Evolutionary conservation across 2,113 vertebrate genomes (phyloP).

Genomic region (Scomber colias): DNA sequence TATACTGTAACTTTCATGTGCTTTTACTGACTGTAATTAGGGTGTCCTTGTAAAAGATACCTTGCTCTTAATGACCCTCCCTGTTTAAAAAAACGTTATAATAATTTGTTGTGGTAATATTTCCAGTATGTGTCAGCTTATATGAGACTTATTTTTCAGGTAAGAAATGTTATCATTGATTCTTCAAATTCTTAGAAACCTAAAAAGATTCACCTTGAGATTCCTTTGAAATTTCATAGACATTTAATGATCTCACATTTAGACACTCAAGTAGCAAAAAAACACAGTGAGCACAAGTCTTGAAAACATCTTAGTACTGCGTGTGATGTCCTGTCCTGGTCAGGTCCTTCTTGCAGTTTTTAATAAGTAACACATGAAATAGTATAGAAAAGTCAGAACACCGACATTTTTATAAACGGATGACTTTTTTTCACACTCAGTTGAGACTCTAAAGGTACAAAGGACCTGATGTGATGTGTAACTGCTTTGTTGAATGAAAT

Average conservation of each 20-base stretch:
- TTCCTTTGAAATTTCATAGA: not conserved
- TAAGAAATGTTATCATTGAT: not conserved
- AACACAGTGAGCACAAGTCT: too few species aligned
- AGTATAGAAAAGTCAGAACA: not conserved
- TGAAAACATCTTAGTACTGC: too few species aligned
- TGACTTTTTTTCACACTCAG: not conserved
- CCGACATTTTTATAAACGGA: not conserved
- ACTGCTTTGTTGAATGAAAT: conserved; percentile 28
- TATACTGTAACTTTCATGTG: too few species aligned
- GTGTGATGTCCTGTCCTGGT: not conserved
- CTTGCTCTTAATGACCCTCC: too few species aligned
- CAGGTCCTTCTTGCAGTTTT: not conserved
- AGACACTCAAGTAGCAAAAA: not conserved
- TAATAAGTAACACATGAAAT: not conserved
- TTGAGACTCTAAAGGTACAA: not conserved
- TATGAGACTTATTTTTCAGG: not conserved
- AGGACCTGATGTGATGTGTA: not conserved
- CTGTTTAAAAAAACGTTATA: too few species aligned
- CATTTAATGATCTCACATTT: not conserved
- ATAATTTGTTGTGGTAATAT: too few species aligned
- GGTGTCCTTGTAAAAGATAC: too few species aligned
- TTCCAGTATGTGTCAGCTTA: not conserved
- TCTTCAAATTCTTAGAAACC: not conserved
- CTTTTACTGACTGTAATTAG: too few species aligned
- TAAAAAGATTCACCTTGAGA: not conserved